Evolutionary conservation across 2,888 invertebrate genomes (phyloP), one percentile per base, ranked within the genome.

Genomic region (Pyrrhosoma nymphula): DNA sequence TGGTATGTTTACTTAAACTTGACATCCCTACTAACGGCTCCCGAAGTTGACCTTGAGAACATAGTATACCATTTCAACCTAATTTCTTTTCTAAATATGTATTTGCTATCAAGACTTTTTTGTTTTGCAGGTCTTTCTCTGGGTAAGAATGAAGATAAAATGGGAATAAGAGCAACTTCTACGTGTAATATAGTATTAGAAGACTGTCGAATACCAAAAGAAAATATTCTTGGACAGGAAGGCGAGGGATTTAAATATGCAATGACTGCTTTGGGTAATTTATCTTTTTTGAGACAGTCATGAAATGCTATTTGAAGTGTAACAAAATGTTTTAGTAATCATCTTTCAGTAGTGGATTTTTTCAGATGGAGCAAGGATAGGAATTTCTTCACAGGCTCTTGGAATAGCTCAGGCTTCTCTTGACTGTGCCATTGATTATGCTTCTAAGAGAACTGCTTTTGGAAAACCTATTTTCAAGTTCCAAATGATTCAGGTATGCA

Each of bases 371-470:
- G 98, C 98, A 0, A 97, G 98, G 96, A 98, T 98, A 88, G 98
- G 98, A 0, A 98, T 98, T 96, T 98, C 98, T 0, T 97, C 98
- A 0, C 98, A 98, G 96, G 98, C 98, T 69, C 97, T 98, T 12
- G 98, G 98, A 90, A 98, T 98, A 95, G 98, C 98, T 0, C 98
- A 98, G 97, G 98, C 98, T 0, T 98, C 98, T 0, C 96, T 98
- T n/a, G 98, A 98, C 96, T 97, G 98, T 96, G 98, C 98, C 0
- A 97, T 98, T 20, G 97, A 97, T 95, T 98, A 98, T 97, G 97
- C 98, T 0, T 97, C 97, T 95, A 97, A 98, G 96, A 97, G 98
- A 96, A 97, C 97, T 95, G 98, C 98, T 0, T 98, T 98, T 96
- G 98, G 98, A 0, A 97, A 97, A 96, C 97, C 98, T 0, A 97